Conservation (phyloP, 2,888 invertebrate species). For the Digitonthophagus gazella region DNA sequence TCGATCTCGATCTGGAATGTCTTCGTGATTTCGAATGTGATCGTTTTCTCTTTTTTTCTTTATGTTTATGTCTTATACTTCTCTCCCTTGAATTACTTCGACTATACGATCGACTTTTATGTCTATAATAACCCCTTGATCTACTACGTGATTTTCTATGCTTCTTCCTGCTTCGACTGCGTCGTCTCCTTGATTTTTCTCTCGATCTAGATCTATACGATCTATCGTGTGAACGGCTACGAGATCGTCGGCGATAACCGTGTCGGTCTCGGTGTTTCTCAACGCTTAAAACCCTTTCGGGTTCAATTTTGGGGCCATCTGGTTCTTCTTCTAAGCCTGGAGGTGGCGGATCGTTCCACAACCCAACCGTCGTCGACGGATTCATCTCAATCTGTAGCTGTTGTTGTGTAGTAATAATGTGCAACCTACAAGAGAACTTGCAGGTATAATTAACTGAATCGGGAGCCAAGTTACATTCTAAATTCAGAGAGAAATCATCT, state of each 20-base stretch:
- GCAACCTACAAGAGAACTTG: conserved; percentile 55
- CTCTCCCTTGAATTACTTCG: conserved; percentile 26
- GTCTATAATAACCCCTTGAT: conserved; percentile 35
- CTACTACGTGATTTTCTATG: conserved; percentile 33
- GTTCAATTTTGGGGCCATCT: conserved; percentile 22
- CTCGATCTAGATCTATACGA: conserved; percentile 30
- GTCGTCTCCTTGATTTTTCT: conserved; percentile 33
- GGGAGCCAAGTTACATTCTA: conserved; percentile 37
- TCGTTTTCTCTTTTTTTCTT: conserved; percentile 27
- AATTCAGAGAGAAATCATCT: conserved; percentile 42
- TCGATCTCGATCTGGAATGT: conserved; percentile 31
- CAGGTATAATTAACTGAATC: conserved; percentile 52
- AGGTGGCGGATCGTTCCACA: conserved; percentile 50
- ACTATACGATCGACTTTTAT: conserved; percentile 30
- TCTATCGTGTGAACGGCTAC: conserved; percentile 33
- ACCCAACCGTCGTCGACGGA: conserved; percentile 38
- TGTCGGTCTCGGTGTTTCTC: conserved; percentile 10
- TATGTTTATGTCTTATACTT: conserved; percentile 30
- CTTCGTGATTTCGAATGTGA: conserved; percentile 31
- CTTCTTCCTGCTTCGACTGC: conserved; percentile 35
- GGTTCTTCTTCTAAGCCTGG: conserved; percentile 47
- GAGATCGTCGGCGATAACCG: conserved; percentile 31
- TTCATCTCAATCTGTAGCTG: conserved; percentile 41
- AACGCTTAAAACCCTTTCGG: conserved; percentile 35
- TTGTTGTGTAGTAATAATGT: conserved; percentile 28